phyloP scores from a whole-genome alignment of 1,140 invertebrate species.

The Asobara japonica region DNA sequence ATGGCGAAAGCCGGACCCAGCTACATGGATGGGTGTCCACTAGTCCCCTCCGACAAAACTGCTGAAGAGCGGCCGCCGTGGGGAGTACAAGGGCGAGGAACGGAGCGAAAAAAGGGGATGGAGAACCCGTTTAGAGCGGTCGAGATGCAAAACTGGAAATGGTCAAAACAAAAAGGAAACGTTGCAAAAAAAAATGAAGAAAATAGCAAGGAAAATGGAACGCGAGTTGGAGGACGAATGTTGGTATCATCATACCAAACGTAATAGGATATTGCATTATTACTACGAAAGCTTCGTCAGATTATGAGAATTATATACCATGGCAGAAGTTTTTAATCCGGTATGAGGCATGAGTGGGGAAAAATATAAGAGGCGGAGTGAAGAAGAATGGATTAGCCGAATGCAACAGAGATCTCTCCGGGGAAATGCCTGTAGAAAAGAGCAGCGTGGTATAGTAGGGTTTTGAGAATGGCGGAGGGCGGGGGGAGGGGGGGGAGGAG shows the following conservation, averaged over 20 bases:
- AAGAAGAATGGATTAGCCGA: not conserved
- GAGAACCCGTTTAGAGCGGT: constrained; percentile 2
- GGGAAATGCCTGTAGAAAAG: not conserved
- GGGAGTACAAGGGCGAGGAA: too few relatives aligned
- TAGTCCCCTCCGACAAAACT: too few relatives aligned
- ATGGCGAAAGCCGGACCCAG: too few relatives aligned
- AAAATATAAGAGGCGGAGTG: not conserved
- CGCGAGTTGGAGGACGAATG: not conserved
- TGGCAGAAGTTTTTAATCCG: constrained; percentile 47
- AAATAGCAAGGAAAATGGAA: constrained; percentile 8
- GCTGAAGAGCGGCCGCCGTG: too few relatives aligned
- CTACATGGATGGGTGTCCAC: too few relatives aligned
- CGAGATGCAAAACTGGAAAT: not conserved
- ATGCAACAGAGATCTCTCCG: not conserved
- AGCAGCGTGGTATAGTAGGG: not conserved
- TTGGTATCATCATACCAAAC: constrained; percentile 26
- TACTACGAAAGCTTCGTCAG: constrained; percentile 38
- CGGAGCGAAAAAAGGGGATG: too few relatives aligned
- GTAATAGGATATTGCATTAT: constrained; percentile 51
- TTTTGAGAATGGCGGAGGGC: not conserved
- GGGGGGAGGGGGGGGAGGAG: not conserved
- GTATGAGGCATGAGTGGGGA: not conserved
- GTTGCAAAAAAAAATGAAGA: not conserved
- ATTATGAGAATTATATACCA: constrained; percentile 52
- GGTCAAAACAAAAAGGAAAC: not conserved